Conservation (phyloP, 92 coral and sea anemone species). For the Hydrozoanthus gracilis region DNA sequence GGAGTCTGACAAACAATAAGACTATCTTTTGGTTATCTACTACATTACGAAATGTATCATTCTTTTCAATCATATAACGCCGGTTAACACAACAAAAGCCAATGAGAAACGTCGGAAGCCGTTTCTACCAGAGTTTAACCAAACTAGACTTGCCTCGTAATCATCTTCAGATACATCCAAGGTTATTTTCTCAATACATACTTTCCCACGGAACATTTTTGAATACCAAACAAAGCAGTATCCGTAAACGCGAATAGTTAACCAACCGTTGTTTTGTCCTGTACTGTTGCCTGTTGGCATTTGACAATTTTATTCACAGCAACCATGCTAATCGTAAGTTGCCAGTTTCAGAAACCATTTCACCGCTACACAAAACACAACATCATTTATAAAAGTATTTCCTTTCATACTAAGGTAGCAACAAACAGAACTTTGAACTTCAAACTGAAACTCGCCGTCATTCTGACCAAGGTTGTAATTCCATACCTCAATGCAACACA, state of each 20-base stretch:
- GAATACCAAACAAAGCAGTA: not conserved
- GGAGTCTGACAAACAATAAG: not conserved
- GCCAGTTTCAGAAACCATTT: not conserved
- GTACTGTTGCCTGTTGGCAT: constrained; percentile 18
- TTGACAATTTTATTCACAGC: constrained; percentile 23
- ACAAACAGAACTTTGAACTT: not conserved
- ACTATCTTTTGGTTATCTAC: not conserved
- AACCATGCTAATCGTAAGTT: not conserved
- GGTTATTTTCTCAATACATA: not conserved
- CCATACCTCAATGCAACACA: not conserved
- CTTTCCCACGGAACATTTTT: not conserved
- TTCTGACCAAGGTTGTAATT: not conserved
- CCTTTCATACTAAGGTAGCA: not conserved
- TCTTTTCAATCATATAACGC: not conserved
- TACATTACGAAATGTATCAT: not conserved
- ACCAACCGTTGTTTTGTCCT: not conserved
- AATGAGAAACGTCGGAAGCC: constrained; percentile 14
- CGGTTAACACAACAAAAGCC: constrained; percentile 6
- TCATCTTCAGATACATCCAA: not conserved
- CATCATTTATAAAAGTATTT: not conserved
- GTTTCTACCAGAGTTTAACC: not conserved
- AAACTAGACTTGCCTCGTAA: not conserved
- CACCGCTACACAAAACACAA: not conserved
- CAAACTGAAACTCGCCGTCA: constrained; percentile 10
- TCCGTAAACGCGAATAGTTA: not conserved